Base-by-base conservation (phyloP, 2,113 vertebrate species). In the Odontesthes bonariensis region DNA sequence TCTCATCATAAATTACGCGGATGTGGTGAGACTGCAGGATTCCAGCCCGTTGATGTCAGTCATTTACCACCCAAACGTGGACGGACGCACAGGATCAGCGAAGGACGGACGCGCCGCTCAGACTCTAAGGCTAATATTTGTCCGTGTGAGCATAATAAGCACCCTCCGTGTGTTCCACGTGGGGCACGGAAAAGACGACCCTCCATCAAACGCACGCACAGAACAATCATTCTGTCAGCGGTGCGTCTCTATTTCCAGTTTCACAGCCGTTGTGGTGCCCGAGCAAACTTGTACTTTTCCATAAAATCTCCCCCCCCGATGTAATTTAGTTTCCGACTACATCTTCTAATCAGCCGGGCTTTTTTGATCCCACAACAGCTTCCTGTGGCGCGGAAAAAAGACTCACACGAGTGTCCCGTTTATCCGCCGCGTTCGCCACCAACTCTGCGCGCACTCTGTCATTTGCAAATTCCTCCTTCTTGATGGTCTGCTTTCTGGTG, bases 391-490 rank as follows among this genome's bases (percentile, higher is more conserved):
- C 40, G 3, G 54, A 69, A 77, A 42, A 64, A 79, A 77, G 19
- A 14, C 42, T 83, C 84, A 10, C 54, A 23, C 73, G 56, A 22
- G 81, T 38, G 79, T 68, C 75, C 60, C 6, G 17, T 72, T 75
- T 49, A 22, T 47, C 84, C 54, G 61, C 56, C 52, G 31, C 20
- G 81, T 79, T 87, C 60, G 33, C 83, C 84, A 82, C 77, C 81
- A 55, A 47, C 78, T 56, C 75, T 14, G 49, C 8, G 54, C 69
- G 19, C 65, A 85, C 83, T 92, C 89, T 93, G 75, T 92, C 80
- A 94, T 94, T 93, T 92, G 60, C 58, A 83, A 88, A 92, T 91
- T 93, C 91, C 87, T 73, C 56, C 76, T 74, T n/a, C 80, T 81
- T 84, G 75, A 80, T 88, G 81, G 76, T 85, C 62, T 31, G 69